Base-by-base conservation (phyloP, 1,140 invertebrate species). In the Dendrolimus punctatus region DNA sequence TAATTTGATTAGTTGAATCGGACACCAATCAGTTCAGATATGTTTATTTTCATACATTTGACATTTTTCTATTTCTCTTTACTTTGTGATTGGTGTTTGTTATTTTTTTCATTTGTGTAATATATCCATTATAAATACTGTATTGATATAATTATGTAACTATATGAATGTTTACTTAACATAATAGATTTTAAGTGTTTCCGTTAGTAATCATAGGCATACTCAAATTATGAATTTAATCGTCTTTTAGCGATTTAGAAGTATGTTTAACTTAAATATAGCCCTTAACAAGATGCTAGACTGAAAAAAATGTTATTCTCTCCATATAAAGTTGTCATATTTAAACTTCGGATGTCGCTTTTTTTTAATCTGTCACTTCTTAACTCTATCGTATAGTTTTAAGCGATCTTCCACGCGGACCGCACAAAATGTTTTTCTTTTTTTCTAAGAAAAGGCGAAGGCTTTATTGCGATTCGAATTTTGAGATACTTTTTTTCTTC, bases 191-290 rank as follows among this genome's bases (percentile, higher is more conserved):
- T 76, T 81, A 81, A 82, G 75, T 59, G 71, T 80, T 80, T 80
- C 71, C 70, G 63, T 75, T 80, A 76, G 75, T 69, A 64, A 72
- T 67, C 75, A 75, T 66, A 67, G 57, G 71, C 76, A 85, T 81
- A 83, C 78, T 83, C 79, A 78, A 76, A 51, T 73, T 69, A 67
- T 81, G 76, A 79, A 76, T 79, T 79, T 76, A 75, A 70, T 71
- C 65, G 70, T 77, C 66, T 76, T 61, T 63, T 68, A 76, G 74
- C 48, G 40, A 64, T 65, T 60, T 71, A 72, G 57, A 54, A 23
- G 36, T 62, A 53, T 68, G 64, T 56, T 68, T 68, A 69, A 65
- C 67, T 60, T 64, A 58, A 60, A 57, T 53, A 55, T 69, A 73
- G 50, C 70, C 68, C 65, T 68, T 77, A 55, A 64, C 67, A 64